Conservation (phyloP, 2,113 vertebrate species). For the Brachionichthys hirsutus region DNA sequence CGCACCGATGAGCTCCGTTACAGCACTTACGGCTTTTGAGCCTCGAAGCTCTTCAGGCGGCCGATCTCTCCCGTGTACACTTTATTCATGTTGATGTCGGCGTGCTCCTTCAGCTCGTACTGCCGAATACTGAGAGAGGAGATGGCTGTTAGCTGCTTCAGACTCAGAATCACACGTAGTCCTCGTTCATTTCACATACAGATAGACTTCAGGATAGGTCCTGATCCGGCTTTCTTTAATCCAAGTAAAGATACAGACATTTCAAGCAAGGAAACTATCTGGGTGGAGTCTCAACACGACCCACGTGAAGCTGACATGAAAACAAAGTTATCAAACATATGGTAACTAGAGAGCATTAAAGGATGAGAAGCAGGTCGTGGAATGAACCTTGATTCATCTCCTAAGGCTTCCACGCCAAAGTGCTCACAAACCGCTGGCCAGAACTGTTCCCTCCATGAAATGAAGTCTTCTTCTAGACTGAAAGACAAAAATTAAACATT, state of each 20-base stretch:
- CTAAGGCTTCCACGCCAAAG: slow-evolving; percentile 94
- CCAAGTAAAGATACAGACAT: too few species aligned
- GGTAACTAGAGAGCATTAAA: not conserved
- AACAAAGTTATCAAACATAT: not conserved
- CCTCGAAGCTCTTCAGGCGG: slow-evolving; percentile 94
- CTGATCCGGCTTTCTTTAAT: too few species aligned
- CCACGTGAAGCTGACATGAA: too few species aligned
- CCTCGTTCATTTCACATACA: too few species aligned
- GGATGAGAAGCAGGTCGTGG: not conserved
- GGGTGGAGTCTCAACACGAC: too few species aligned
- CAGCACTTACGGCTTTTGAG: slow-evolving; percentile 92
- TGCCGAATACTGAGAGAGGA: slow-evolving; percentile 87
- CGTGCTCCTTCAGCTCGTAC: slow-evolving; percentile 89
- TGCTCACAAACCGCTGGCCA: slow-evolving; percentile 97
- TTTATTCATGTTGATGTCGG: slow-evolving; percentile 84
- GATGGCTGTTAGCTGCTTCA: not conserved
- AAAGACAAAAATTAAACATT: slow-evolving; percentile 19
- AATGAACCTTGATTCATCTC: slow-evolving; percentile 93
- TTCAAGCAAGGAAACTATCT: too few species aligned
- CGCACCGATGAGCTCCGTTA: slow-evolving; percentile 13
- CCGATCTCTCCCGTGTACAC: slow-evolving; percentile 92
- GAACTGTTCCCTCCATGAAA: slow-evolving; percentile 98
- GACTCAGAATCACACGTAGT: not conserved
- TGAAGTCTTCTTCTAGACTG: slow-evolving; percentile 92
- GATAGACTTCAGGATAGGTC: too few species aligned